Base-by-base conservation (phyloP, 2,888 invertebrate species). In the Ormyrus thymus region DNA sequence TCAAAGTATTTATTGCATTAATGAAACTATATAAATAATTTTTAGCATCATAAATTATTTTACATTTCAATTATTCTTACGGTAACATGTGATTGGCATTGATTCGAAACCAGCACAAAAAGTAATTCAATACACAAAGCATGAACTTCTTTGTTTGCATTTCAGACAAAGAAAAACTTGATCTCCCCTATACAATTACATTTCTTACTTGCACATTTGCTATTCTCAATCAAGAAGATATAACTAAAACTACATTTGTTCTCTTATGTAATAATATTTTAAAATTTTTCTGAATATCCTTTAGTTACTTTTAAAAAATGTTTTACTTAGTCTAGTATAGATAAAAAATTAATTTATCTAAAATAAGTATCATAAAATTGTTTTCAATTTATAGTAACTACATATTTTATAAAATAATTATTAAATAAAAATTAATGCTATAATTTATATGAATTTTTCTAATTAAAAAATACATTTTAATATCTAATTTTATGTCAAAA, bases 161-260 rank as follows among this genome's bases (percentile, higher is more conserved):
- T 82, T 82, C 78, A 82, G 82, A 85, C 82, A 85, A 86, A 86
- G 84, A 84, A 85, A 84, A 86, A 85, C 82, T 82, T 80, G 82
- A 86, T 86, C 81, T 82, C 81, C 75, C 43, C 70, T 82, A 84
- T 86, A 83, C 80, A 81, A 81, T 83, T 84, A 81, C 82, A 79
- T 73, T 53, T 69, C 79, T 77, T 62, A 77, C 78, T 65, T 62
- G 69, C 62, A 69, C 50, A 73, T 66, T 76, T 79, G 75, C 65
- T 78, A 56, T 15, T 80, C 68, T 77, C 64, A 75, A 75, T 76
- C 48, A 68, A 68, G 46, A 68, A n/a, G 15, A 45, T 53, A 65
- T 65, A 7, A 65, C 46, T 65, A 29, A 4, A 29, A 29, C 29
- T 29, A 29, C 29, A 29, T 29, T 29, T 29, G n/a, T 46, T 4